phyloP scores from a whole-genome alignment of 1,140 invertebrate species.

The Dendrolimus kikuchii region DNA sequence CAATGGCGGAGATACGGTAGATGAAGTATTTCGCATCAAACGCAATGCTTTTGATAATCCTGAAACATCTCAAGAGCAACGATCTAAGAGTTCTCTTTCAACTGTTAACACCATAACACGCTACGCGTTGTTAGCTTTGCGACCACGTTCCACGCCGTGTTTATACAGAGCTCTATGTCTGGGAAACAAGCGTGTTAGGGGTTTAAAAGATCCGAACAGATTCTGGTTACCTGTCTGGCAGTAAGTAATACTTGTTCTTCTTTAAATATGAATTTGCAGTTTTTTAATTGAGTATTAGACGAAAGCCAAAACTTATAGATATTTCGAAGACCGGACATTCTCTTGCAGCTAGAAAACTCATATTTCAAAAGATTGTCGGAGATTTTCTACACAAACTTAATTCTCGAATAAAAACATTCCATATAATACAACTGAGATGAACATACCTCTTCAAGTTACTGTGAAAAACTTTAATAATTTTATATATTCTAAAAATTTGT shows the following conservation, averaged over 20 bases:
- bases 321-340: too few relatives aligned
- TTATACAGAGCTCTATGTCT: conserved; percentile 76
- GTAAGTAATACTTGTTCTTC: conserved; percentile 57
- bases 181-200: conserved; percentile 75
- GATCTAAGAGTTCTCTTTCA: conserved; percentile 13
- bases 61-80: conserved; percentile 1
- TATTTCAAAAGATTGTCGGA: too few relatives aligned
- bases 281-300: neutral
- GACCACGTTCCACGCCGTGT: conserved; percentile 69
- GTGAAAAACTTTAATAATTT: too few relatives aligned
- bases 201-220: conserved; percentile 64
- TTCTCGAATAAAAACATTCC: too few relatives aligned
- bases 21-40: conserved; percentile 51
- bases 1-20: conserved; percentile 46
- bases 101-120: conserved; percentile 73
- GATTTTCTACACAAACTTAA: too few relatives aligned
- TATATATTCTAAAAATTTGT: too few relatives aligned
- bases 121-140: conserved; percentile 71
- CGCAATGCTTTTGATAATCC: conserved; percentile 21
- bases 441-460: too few relatives aligned
- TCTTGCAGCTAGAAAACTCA: too few relatives aligned
- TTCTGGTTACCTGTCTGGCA: conserved; percentile 82
- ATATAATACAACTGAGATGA: too few relatives aligned
- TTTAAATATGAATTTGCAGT: neutral
- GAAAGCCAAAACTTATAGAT: neutral